phyloP scores from a whole-genome alignment of 2,113 vertebrate species.

The Oncorhynchus mykiss region DNA sequence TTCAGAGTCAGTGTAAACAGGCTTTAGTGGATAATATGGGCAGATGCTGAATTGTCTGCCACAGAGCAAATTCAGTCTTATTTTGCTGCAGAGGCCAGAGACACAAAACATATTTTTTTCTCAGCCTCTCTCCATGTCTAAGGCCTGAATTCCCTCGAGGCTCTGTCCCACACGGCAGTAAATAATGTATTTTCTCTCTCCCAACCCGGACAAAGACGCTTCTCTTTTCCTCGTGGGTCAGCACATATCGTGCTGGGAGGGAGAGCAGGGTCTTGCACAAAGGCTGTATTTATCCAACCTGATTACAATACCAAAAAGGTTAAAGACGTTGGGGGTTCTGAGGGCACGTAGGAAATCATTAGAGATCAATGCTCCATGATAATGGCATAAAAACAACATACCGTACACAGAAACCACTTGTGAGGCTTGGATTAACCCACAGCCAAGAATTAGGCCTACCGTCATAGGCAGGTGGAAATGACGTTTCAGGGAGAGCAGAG shows the following conservation, averaged over 20 bases:
- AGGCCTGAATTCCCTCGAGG: conserved; percentile 25
- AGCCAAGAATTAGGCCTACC: too few relatives aligned
- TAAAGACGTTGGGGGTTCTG: conserved; percentile 45
- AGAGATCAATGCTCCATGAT: too few relatives aligned
- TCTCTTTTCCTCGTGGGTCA: conserved; percentile 60
- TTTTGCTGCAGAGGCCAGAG: background rate
- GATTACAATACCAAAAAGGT: conserved; percentile 56
- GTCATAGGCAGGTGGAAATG: too few relatives aligned
- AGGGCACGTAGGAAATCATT: conserved; percentile 42
- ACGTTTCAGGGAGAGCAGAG: too few relatives aligned
- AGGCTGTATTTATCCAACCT: conserved; percentile 50
- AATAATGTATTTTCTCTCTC: conserved; percentile 63
- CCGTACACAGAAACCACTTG: background rate
- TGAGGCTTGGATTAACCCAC: too few relatives aligned
- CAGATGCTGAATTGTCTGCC: conserved; percentile 46
- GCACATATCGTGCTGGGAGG: conserved; percentile 52
- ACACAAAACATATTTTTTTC: background rate
- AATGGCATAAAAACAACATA: background rate
- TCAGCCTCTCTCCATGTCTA: background rate
- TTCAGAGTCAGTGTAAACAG: conserved; percentile 56
- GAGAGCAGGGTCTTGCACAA: conserved; percentile 45
- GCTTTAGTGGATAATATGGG: conserved; percentile 47
- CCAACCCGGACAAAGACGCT: conserved; percentile 48
- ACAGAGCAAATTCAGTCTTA: conserved; percentile 28
- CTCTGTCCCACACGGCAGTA: conserved; percentile 50